These are phyloP conservation scores for Podarcis raffonei DNA, from an alignment of 2,113 vertebrate genomes.

Conservation along the genomic window DNA sequence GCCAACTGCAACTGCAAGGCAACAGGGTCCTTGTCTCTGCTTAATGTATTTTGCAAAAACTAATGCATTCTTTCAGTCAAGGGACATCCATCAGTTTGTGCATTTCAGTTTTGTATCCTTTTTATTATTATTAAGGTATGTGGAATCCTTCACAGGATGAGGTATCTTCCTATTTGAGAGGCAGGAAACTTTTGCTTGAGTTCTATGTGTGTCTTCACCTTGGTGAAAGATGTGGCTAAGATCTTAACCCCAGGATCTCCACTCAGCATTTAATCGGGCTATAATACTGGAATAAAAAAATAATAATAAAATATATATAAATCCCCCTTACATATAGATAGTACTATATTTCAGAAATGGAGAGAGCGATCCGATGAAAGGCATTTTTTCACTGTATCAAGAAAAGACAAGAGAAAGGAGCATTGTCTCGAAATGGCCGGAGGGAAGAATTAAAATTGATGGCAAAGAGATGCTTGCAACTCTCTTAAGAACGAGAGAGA, in stretches of 20 bases:
- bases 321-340: conserved; percentile 38
- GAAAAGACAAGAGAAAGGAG: background rate
- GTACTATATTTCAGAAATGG: background rate
- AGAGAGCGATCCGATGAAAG: conserved; percentile 16
- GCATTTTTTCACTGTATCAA: background rate
- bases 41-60: background rate
- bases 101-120: background rate
- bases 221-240: background rate
- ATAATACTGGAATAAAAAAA: conserved; percentile 38
- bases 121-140: too few species aligned
- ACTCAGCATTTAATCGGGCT: background rate
- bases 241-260: background rate
- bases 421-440: conserved; percentile 17
- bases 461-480: conserved; percentile 19
- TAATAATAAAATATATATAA: too few species aligned
- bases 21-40: too few species aligned
- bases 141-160: background rate
- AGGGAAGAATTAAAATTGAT: conserved; percentile 34
- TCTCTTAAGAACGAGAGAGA: background rate
- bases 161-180: background rate
- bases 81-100: background rate
- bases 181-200: background rate
- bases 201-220: background rate
- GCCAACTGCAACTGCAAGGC: too few species aligned
- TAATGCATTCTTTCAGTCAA: background rate